Conservation (phyloP, 2,888 invertebrate species). For the Phymatocera aterrima region DNA sequence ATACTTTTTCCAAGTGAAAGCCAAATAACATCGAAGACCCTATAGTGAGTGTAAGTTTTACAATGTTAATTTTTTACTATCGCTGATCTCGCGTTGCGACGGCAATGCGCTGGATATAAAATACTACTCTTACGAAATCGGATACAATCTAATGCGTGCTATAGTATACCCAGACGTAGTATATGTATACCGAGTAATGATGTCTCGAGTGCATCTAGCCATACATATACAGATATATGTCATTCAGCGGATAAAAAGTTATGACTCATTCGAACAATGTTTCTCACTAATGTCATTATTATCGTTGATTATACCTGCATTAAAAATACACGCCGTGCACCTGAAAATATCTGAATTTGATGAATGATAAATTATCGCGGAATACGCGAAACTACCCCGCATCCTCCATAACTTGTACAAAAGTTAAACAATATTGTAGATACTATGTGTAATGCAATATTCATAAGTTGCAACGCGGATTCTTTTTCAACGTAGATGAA, state of each 20-base stretch:
- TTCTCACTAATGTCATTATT: background rate
- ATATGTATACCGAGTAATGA: background rate
- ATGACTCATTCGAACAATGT: constrained; percentile 32
- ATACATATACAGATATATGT: background rate
- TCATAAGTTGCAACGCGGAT: background rate
- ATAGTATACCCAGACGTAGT: background rate
- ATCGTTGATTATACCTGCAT: background rate
- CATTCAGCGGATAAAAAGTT: background rate
- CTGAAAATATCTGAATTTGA: background rate
- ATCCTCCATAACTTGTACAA: too few species aligned
- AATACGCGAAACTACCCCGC: background rate
- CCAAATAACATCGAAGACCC: too few species aligned
- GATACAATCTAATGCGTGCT: too few species aligned
- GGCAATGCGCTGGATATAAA: too few species aligned
- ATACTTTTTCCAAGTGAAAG: too few species aligned
- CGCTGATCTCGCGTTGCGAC: too few species aligned
- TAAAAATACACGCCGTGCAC: too few species aligned
- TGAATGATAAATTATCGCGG: background rate
- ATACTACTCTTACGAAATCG: too few species aligned
- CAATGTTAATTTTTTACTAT: too few species aligned
- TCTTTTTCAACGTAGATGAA: too few species aligned
- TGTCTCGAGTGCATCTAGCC: constrained; percentile 1
- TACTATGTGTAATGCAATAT: background rate
- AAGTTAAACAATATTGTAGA: too few species aligned
- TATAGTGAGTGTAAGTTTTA: too few species aligned